Conservation (phyloP, 1,140 invertebrate species). For the Leptopilina clavipes region DNA sequence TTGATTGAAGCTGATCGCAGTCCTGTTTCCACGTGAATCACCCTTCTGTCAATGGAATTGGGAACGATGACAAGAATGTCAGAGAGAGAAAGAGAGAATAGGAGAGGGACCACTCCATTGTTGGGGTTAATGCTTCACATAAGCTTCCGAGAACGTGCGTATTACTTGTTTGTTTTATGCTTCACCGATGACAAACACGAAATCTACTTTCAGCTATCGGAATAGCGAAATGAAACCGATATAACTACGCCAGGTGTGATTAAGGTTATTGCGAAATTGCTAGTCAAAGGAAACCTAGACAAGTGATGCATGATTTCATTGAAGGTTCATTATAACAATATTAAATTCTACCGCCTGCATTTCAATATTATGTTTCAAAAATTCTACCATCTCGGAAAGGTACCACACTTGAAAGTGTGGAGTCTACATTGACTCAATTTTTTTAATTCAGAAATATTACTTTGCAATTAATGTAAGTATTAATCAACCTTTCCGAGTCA, state of each 20-base stretch:
- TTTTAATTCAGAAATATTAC: background rate
- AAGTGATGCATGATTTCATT: constrained; percentile 1
- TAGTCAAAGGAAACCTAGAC: background rate
- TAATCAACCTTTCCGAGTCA: too few species aligned
- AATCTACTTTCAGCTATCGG: background rate
- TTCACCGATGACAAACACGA: background rate
- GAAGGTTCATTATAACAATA: background rate
- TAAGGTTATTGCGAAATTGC: background rate
- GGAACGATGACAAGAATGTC: constrained; percentile 55
- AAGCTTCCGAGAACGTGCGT: constrained; percentile 4
- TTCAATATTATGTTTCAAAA: background rate
- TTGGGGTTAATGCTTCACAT: constrained; percentile 2
- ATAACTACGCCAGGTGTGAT: background rate
- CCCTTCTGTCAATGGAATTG: constrained; percentile 64
- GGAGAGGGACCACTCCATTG: constrained; percentile 40
- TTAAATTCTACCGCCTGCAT: background rate
- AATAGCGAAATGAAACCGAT: background rate
- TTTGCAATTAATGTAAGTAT: too few species aligned
- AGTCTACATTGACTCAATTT: too few species aligned
- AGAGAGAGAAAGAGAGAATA: constrained; percentile 55
- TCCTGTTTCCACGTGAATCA: constrained; percentile 56
- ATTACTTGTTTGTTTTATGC: constrained; percentile 16
- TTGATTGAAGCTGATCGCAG: constrained; percentile 65
- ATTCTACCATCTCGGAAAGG: background rate
- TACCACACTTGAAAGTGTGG: too few species aligned